Conservation (phyloP, 2,113 vertebrate species). For the Pterocles gutturalis region DNA sequence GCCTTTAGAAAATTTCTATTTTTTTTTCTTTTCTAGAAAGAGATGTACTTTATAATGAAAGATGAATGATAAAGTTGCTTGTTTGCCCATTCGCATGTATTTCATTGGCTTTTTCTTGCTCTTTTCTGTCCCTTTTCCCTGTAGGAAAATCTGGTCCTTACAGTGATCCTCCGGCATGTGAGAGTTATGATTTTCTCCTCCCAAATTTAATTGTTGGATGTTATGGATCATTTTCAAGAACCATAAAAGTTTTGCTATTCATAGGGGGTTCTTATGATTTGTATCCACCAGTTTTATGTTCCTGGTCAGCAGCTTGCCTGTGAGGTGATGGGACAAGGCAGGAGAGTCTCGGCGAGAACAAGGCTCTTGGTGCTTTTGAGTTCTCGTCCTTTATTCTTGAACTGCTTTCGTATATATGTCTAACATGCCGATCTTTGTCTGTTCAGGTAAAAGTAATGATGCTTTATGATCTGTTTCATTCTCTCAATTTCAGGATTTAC, state of each 20-base stretch:
- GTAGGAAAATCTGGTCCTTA: neutral
- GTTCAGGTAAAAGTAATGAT: conserved; percentile 28
- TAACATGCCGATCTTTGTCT: neutral
- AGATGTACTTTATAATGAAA: neutral
- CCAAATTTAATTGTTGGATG: neutral
- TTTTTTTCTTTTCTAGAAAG: neutral
- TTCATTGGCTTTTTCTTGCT: neutral
- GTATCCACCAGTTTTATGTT: neutral
- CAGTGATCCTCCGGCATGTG: neutral
- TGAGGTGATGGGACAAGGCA: neutral
- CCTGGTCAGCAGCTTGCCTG: neutral
- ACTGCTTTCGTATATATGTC: neutral
- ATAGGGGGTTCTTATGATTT: neutral
- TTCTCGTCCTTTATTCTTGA: neutral
- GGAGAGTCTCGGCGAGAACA: neutral
- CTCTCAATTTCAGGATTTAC: neutral
- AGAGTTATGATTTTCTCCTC: neutral
- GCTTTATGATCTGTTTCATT: conserved; percentile 23
- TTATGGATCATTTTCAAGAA: neutral
- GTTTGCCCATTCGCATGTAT: neutral
- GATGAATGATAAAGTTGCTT: neutral
- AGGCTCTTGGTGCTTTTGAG: neutral
- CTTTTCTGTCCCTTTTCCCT: neutral
- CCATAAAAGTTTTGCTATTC: neutral
- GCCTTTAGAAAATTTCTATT: neutral